phyloP scores from a whole-genome alignment of 2,888 invertebrate species.

The Alloplasta piceator region DNA sequence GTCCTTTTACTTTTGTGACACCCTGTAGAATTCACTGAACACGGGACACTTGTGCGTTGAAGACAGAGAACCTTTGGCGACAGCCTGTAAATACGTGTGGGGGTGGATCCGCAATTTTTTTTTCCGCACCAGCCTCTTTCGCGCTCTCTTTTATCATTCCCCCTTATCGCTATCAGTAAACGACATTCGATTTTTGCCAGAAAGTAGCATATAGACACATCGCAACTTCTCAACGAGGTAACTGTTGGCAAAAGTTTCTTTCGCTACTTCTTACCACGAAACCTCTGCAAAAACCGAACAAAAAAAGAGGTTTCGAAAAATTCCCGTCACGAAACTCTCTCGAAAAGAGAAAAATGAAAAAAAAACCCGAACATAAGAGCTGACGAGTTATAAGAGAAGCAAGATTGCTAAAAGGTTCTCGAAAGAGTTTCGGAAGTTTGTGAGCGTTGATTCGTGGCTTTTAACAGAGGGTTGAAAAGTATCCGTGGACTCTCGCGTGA shows the following conservation, averaged over 20 bases:
- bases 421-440: constrained; percentile 34
- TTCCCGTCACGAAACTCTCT: not conserved
- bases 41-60: not conserved
- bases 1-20: too few relatives aligned
- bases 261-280: not conserved
- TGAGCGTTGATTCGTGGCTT: constrained; percentile 10
- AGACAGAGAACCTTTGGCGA: not conserved
- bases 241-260: constrained; percentile 16
- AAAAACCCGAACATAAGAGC: constrained; percentile 20
- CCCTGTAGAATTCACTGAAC: too few relatives aligned
- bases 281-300: constrained; percentile 8
- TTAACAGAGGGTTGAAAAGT: not conserved
- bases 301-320: not conserved
- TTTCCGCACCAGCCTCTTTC: not conserved
- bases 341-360: constrained; percentile 13
- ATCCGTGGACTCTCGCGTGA: not conserved
- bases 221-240: not conserved
- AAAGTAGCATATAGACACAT: not conserved
- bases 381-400: constrained; percentile 18
- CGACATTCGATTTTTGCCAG: constrained; percentile 45
- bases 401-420: constrained; percentile 26
- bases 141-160: not conserved
- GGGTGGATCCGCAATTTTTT: not conserved
- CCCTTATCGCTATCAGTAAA: constrained; percentile 2
- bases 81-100: not conserved